phyloP scores from a whole-genome alignment of 2,113 vertebrate genomes.

The Austrofundulus limnaeus region DNA sequence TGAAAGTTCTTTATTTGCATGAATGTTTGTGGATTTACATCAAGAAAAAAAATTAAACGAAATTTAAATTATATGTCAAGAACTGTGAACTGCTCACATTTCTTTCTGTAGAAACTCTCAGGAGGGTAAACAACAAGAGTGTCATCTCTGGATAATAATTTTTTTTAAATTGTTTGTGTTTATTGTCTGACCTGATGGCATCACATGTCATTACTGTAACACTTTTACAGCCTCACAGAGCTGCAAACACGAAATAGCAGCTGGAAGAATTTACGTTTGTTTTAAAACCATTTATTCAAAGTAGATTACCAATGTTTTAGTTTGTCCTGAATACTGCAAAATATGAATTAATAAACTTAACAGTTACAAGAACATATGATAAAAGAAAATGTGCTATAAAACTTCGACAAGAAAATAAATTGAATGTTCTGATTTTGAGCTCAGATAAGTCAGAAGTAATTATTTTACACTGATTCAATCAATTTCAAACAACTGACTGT shows the following conservation, averaged over 20 bases:
- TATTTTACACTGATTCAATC: too few species aligned
- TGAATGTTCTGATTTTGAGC: too few species aligned
- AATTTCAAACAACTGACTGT: too few species aligned
- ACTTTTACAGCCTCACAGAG: not conserved
- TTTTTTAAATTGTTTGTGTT: not conserved
- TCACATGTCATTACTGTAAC: not conserved
- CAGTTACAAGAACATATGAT: too few species aligned
- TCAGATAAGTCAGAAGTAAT: too few species aligned
- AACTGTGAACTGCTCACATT: not conserved
- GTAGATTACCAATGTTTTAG: too few species aligned
- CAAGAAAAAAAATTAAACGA: not conserved
- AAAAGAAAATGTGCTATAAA: too few species aligned
- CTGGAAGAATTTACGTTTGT: not conserved
- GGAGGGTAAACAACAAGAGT: not conserved
- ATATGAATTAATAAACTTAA: not conserved
- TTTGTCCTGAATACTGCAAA: not conserved
- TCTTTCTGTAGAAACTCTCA: not conserved
- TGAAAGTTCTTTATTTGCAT: slow-evolving; percentile 55
- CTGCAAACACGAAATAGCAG: not conserved
- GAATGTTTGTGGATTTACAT: not conserved
- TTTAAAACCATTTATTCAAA: too few species aligned
- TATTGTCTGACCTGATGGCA: not conserved
- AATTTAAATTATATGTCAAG: not conserved
- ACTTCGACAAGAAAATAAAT: too few species aligned
- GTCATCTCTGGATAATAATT: too few species aligned